Base-by-base conservation (phyloP, 2,888 invertebrate species). In the Reticulitermes lucifugus region DNA sequence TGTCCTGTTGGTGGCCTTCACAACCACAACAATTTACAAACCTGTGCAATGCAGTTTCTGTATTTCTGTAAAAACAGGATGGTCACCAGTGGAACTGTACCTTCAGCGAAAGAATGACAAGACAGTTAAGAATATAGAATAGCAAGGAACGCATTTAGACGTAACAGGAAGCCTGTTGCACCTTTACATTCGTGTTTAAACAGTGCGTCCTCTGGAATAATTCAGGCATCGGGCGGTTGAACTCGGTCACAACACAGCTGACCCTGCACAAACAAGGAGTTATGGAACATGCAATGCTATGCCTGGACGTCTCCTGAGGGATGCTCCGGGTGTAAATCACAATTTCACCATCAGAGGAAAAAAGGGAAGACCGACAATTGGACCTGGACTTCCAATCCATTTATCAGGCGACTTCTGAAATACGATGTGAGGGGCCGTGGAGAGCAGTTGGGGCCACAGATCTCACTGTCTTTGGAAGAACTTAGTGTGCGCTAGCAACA, bases 361-460 rank as follows among this genome's bases (percentile, higher is more conserved):
- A 35, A 41, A 14, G 21, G 7, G 73, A 41, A 14, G 21, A 3
- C 73, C 73, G 41, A 73, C 73, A 73, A 73, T 73, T 73, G 73
- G 73, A 73, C 73, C 73, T 41, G 29, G 14, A 14, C 73, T 73
- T 73, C 73, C 41, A 73, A 73, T 73, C 73, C 73, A 73, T 73
- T 73, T 73, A 73, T 73, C 73, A 73, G 73, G 12, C 73, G 41
- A 73, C 22, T 73, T 73, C 73, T 73, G 73, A 73, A 73, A 73
- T 73, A 73, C 73, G 73, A 73, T 18, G 73, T 73, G 73, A 41
- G 35, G 18, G 35, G 46, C 46, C 46, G 46, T 46, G 46, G 12
- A 46, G 46, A 46, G 46, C 6, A 12, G 46, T 6, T 46, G 46
- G 46, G 46, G 35, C 73, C 73, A 73, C 73, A 73, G 41, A 73